Conservation (phyloP, 53 echinoderm and acorn worm species). For the Luidia sarsii region DNA sequence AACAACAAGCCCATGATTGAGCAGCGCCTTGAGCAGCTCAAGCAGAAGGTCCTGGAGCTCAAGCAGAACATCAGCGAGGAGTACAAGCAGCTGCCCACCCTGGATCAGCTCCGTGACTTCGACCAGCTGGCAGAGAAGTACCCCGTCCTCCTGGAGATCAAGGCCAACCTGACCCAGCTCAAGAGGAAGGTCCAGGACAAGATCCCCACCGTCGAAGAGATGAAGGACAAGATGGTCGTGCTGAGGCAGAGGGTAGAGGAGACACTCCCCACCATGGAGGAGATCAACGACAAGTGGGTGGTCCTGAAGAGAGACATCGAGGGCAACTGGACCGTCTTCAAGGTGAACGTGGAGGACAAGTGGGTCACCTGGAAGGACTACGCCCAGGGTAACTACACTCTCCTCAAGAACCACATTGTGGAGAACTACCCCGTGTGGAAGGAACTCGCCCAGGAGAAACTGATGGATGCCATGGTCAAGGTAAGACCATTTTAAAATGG, state of each 20-base stretch:
- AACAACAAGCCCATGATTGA: constrained; percentile 66
- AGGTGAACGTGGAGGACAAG: neutral
- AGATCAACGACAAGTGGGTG: constrained; percentile 15
- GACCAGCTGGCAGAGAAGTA: constrained; percentile 33
- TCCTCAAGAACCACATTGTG: constrained; percentile 18
- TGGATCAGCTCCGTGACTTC: constrained; percentile 21
- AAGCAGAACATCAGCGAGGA: constrained; percentile 63
- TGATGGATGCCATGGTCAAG: constrained; percentile 8
- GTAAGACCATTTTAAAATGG: too few relatives aligned
- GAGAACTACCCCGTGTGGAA: constrained; percentile 52
- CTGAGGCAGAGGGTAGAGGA: constrained; percentile 23
- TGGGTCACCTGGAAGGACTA: constrained; percentile 1
- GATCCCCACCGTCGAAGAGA: constrained; percentile 49
- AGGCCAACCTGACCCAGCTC: constrained; percentile 26
- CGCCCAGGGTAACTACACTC: constrained; percentile 43
- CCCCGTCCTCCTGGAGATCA: constrained; percentile 46
- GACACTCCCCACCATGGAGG: constrained; percentile 27
- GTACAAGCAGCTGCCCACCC: constrained; percentile 42
- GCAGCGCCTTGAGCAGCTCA: constrained; percentile 67
- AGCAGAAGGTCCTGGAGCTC: constrained; percentile 69
- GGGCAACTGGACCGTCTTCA: constrained; percentile 15
- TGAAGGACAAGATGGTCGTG: constrained; percentile 29
- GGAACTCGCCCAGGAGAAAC: constrained; percentile 31
- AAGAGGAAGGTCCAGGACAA: constrained; percentile 30
- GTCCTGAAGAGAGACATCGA: constrained; percentile 45